phyloP scores from a whole-genome alignment of 92 coral and sea anemone species.

The Phenganax marumi region DNA sequence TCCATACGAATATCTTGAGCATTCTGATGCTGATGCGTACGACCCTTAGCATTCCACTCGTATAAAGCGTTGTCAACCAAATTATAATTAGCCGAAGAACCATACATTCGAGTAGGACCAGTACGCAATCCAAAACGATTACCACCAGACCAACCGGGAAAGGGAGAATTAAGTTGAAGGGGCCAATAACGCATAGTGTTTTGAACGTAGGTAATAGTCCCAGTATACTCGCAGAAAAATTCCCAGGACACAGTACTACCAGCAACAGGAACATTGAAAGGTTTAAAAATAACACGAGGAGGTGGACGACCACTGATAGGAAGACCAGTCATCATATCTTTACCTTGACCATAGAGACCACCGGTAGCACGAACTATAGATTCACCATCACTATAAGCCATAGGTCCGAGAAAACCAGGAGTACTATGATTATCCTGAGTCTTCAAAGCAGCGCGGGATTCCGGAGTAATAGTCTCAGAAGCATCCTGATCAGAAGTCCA shows the following conservation, averaged over 20 bases:
- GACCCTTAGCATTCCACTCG: no score
- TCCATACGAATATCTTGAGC: no score
- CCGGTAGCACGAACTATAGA: no score
- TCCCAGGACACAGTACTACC: background rate
- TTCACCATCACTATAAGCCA: no score
- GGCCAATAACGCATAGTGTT: background rate
- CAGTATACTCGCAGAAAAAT: background rate
- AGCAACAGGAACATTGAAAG: background rate
- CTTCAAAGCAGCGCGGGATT: no score
- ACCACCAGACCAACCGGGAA: constrained; percentile 9
- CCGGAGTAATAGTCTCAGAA: no score
- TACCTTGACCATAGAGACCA: background rate
- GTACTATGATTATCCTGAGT: no score
- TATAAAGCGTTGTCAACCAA: no score
- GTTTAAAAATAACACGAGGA: background rate
- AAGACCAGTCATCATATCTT: background rate
- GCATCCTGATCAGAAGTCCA: no score
- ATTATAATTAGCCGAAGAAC: background rate
- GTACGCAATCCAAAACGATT: background rate
- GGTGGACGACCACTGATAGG: background rate
- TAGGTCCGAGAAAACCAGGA: no score
- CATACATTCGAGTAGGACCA: background rate
- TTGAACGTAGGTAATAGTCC: background rate
- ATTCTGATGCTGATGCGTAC: no score
- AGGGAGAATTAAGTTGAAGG: background rate